Base-by-base conservation (phyloP, 1,140 invertebrate genomes). In the Heliconius hewitsoni region DNA sequence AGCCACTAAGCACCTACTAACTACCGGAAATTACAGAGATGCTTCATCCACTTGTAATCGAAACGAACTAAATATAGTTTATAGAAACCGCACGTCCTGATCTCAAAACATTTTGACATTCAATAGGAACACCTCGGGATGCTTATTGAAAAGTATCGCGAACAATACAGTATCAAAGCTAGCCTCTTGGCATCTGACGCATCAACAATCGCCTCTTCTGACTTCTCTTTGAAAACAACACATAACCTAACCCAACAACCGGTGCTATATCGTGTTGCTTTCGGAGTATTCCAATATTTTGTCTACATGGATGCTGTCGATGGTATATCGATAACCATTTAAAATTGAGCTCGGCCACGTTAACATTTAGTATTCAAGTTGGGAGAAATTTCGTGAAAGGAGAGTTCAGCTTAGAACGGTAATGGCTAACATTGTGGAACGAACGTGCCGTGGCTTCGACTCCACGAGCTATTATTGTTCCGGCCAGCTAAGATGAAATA, bases 401-500 rank as follows among this genome's bases (percentile, higher is more conserved):
- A 82, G 81, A 81, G 88, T 72, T 86, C 89, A 78, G 30, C 34
- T 50, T 80, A 89, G 71, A 88, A 27, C 89, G 91, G 91, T 77
- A 77, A 81, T 76, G 39, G 78, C 73, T 86, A 91, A 94, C 93
- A 93, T 93, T 93, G 93, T 94, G 90, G 91, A 85, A 78, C 86
- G 93, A 93, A 94, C 93, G 93, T 94, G 93, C 93, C 93, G 91
- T 93, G 93, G 93, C 93, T 94, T 88, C 90, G 80, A 89, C 87
- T 93, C 90, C 86, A 86, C 82, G 82, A 82, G 91, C 91, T 94
- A 94, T 94, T 94, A 94, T 94, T 94, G 93, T 94, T 90, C 91
- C 90, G 91, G 91, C 90, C 91, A 92, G 91, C 90, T 89, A 89
- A 89, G 88, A 94, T 94, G 93, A 94, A 94, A 94, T 94, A 94